Base-by-base conservation (phyloP, 2,888 invertebrate species). In the Eumacrocentrus americanus region DNA sequence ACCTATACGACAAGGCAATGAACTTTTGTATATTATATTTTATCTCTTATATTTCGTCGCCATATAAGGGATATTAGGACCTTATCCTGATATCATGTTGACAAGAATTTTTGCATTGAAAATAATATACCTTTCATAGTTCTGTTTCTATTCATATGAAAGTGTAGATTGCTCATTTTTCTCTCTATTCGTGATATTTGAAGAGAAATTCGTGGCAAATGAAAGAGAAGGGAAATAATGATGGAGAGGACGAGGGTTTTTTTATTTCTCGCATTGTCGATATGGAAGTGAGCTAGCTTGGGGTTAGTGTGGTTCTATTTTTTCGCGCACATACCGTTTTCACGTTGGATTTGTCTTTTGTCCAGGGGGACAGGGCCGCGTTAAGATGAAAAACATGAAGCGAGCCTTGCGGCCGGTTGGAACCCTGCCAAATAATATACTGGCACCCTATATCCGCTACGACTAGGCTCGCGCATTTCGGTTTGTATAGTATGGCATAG, bases 371-470 rank as follows among this genome's bases (percentile, higher is more conserved):
- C 67, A 69, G 72, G 70, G 61, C 67, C 70, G 70, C 69, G 73
- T 72, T 78, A 77, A 80, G 79, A 80, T 80, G 78, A 78, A 77
- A 79, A 77, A 77, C 72, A 74, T 72, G 73, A 77, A 76, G 74
- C 70, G 73, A 77, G 75, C 77, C 78, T 78, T 70, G 74, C 77
- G 78, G 77, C 74, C 72, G 73, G 72, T 74, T 80, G 80, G 80
- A 80, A 70, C 68, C 65, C 68, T 75, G 80, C 79, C 80, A 80
- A 76, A 80, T 79, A 79, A 80, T 79, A 79, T 78, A 76, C 77
- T 68, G 72, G 73, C 73, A 69, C 70, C 74, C 76, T 72, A 71
- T 72, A 70, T 68, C 66, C 65, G 34, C 53, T 60, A n/a, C n/a
- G n/a, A n/a, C n/a, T n/a, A n/a, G n/a, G n/a, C n/a, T n/a, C n/a